Base-by-base conservation (phyloP, 2,888 invertebrate genomes). In the Drosophila paramelanica region DNA sequence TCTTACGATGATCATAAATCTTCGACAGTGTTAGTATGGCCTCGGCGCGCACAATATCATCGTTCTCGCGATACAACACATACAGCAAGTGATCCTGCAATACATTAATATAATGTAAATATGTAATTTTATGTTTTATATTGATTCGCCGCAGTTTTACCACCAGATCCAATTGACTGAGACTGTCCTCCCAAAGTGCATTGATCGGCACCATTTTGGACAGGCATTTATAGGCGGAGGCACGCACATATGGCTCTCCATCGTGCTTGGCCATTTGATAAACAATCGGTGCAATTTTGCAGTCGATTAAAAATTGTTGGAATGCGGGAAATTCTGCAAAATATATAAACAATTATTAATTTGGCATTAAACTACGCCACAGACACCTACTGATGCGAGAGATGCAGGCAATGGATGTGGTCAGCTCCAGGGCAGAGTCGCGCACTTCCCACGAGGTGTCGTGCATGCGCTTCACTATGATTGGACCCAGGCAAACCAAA, bases 371-470 rank as follows among this genome's bases (percentile, higher is more conserved):
- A 31, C 20, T 39, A 31, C 33, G 17, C 0, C 17, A 1, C 1
- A 10, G 13, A 10, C 3, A 77, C 95, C 93, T 93, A 96, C 96
- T 96, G 68, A 94, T 93, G 89, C 94, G 94, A 0, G 96, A 95
- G 73, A 96, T 94, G 43, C 93, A 93, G 0, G 95, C 95, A 86
- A 96, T 95, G 0, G 95, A 95, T 45, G 94, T 94, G 7, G 97
- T 92, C 42, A 96, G 92, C 90, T 97, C 96, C 27, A 97, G 89
- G 0, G 96, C 95, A 5, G 95, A 95, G 80, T 97, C 97, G 41
- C 96, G 93, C 1, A 97, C 94, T 91, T 97, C 96, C 97, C 97
- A 97, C 51, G 95, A 93, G 4, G 93, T 91, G 87, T 96, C 96
- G 77, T 96, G 95, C 89, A 96, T 93, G 88, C 96, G 95, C 90